Evolutionary conservation across 2,888 invertebrate species (phyloP).

Genomic region (Cancer borealis): DNA sequence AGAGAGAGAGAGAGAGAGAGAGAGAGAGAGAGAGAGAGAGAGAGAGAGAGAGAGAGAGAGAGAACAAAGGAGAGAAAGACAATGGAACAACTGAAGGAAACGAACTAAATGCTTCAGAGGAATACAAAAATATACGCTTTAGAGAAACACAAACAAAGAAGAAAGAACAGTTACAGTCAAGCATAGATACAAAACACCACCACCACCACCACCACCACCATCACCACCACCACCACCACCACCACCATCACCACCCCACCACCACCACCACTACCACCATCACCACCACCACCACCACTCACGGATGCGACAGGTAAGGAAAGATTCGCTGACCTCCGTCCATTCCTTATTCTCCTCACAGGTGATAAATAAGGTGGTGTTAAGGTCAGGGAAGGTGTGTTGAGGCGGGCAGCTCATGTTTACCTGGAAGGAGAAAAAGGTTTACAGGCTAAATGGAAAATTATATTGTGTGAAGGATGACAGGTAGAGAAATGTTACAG

Average conservation of each 20-base stretch:
- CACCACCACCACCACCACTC: background rate
- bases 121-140: background rate
- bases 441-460: too few relatives aligned
- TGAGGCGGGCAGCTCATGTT: constrained; percentile 34
- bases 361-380: constrained; percentile 12
- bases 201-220: background rate
- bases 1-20: background rate
- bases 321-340: background rate
- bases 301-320: constrained; percentile 49
- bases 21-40: background rate
- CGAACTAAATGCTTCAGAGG: background rate
- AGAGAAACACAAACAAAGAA: background rate
- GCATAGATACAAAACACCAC: background rate
- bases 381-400: constrained; percentile 47
- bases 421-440: background rate
- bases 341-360: constrained; percentile 55
- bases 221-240: background rate
- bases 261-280: background rate
- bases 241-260: background rate
- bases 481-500: too few relatives aligned
- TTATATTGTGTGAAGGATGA: too few relatives aligned
- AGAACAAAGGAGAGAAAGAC: background rate
- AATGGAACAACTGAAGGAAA: too few relatives aligned
- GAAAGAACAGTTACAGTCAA: background rate
- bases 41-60: background rate